Conservation (phyloP, 2,113 vertebrate species). For the Colaptes auratus region DNA sequence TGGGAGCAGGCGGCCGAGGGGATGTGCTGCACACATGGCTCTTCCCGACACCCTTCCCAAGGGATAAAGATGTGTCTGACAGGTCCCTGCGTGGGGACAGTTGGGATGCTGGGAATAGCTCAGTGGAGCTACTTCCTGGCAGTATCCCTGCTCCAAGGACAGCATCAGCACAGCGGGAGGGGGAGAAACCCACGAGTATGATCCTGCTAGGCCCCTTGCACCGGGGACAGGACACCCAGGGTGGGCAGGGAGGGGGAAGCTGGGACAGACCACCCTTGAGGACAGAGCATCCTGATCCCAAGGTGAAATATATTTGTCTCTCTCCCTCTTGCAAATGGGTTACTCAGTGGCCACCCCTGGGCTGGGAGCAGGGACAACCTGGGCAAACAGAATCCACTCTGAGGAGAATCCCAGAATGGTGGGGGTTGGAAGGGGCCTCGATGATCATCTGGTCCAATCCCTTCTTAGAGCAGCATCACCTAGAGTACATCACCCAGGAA, state of each 20-base stretch:
- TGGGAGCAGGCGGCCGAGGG: background rate
- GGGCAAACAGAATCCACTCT: background rate
- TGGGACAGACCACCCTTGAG: accelerated
- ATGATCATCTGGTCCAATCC: no score
- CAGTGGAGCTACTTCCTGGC: background rate
- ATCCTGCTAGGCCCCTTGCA: background rate
- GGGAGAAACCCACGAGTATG: background rate
- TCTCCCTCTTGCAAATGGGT: background rate
- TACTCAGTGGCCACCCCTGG: background rate
- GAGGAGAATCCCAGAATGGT: no score
- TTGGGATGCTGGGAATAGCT: background rate
- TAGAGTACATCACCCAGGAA: no score
- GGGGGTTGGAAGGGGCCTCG: no score
- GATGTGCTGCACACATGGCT: background rate
- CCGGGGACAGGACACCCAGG: accelerated
- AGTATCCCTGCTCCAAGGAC: background rate
- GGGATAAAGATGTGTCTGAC: background rate
- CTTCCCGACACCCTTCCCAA: background rate
- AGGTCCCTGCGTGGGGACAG: accelerated
- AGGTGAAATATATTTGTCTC: accelerated
- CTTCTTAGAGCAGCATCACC: no score
- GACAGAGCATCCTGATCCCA: background rate
- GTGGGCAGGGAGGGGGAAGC: background rate
- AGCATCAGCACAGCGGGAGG: background rate
- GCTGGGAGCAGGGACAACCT: background rate